A percentile compares a stretch with the other conserved stretches of the same genome.
Conservation (phyloP, 2,797 vertebrate genomes). For the Sibirionetta formosa region DNA sequence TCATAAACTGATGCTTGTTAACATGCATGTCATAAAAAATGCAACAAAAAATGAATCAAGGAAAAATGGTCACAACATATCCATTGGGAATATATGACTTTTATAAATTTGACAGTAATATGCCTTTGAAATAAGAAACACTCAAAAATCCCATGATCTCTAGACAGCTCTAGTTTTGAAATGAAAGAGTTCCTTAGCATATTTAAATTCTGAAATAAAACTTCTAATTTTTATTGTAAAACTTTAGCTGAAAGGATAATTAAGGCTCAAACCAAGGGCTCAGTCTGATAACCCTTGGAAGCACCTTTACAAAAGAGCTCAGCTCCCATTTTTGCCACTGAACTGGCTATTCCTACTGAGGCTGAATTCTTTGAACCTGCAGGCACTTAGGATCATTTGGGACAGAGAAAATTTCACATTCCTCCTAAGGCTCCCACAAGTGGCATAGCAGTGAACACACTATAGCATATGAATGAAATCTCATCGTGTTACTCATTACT, state of each 20-base stretch:
- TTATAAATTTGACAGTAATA: neutral
- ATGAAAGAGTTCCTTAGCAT: neutral
- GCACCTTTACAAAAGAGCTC: neutral
- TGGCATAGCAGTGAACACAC: fast-evolving
- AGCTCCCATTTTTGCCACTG: neutral
- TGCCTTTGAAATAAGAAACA: slow-evolving; percentile 16
- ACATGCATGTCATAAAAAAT: slow-evolving; percentile 5
- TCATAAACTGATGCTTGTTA: slow-evolving; percentile 59
- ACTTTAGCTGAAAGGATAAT: neutral
- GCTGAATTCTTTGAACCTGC: neutral
- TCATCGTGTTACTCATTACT: neutral
- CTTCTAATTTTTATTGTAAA: neutral
- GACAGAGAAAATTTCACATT: neutral
- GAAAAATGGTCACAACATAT: neutral
- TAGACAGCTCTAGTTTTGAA: neutral
- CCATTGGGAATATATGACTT: slow-evolving; percentile 19
- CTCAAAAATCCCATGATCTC: slow-evolving; percentile 12
- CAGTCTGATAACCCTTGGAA: neutral
- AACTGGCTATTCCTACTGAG: neutral
- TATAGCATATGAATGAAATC: fast-evolving
- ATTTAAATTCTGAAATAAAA: slow-evolving; percentile 21
- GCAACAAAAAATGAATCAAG: neutral
- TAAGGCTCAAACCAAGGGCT: neutral
- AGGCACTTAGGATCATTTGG: neutral
- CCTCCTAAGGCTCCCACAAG: neutral